Percentiles rank a stretch among this genome's conserved stretches.
These are phyloP conservation scores for Scrobipalpa atriplicella DNA, from an alignment of 2,888 invertebrate species.

Conservation along the genomic window DNA sequence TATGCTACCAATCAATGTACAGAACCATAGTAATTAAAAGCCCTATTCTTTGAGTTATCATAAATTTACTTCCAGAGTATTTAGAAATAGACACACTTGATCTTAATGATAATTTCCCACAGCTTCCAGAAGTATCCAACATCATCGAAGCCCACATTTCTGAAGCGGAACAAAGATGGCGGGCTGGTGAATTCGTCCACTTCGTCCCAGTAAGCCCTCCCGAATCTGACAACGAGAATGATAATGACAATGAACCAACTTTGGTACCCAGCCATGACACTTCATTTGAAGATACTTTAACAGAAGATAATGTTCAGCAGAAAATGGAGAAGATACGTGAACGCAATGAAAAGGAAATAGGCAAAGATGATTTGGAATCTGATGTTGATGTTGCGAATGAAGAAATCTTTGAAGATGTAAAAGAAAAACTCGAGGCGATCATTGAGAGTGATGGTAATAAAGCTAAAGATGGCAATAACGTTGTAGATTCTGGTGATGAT, in stretches of 20 bases:
- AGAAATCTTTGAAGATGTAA: constrained; percentile 43
- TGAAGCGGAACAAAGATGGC: constrained; percentile 62
- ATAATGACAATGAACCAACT: constrained; percentile 55
- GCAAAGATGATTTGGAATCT: constrained; percentile 43
- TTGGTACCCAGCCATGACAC: constrained; percentile 57
- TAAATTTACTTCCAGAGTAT: too few species aligned
- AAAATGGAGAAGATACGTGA: constrained; percentile 35
- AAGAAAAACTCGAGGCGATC: not conserved
- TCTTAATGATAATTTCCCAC: constrained; percentile 1
- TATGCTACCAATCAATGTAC: too few species aligned
- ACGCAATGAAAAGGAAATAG: constrained; percentile 25
- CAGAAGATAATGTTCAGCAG: constrained; percentile 48
- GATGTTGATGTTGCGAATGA: constrained; percentile 26
- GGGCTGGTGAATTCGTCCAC: constrained; percentile 52
- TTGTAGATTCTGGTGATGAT: not conserved
- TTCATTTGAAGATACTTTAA: constrained; percentile 65
- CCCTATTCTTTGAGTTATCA: too few species aligned
- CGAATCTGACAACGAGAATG: constrained; percentile 46
- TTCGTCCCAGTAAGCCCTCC: constrained; percentile 46
- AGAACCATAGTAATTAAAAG: too few species aligned
- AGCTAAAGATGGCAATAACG: too few species aligned
- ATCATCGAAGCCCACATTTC: constrained; percentile 69
- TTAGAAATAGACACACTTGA: too few species aligned
- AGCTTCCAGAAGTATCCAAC: constrained; percentile 73
- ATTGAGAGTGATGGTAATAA: not conserved